Conservation (phyloP, 2,113 vertebrate species). For the Campylomormyrus numenius region DNA sequence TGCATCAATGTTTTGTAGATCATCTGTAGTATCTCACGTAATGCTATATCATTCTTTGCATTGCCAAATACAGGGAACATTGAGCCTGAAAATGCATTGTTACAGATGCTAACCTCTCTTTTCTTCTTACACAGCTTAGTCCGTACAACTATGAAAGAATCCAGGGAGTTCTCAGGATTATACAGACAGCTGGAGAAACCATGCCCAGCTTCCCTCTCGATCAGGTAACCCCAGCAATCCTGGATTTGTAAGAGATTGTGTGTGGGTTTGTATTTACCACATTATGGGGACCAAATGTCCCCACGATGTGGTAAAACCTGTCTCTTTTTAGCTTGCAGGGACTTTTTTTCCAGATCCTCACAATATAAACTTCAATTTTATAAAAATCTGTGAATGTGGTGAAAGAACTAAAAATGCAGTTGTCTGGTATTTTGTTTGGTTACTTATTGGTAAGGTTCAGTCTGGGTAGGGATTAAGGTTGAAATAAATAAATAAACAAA, state of each 20-base stretch:
- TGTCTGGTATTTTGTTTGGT: neutral
- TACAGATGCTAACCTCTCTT: neutral
- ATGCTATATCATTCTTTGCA: neutral
- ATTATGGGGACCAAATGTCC: neutral
- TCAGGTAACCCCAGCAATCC: conserved; percentile 58
- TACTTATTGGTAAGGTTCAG: neutral
- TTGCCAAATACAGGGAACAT: neutral
- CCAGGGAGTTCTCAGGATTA: conserved; percentile 76
- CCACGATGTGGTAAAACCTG: neutral
- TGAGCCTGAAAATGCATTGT: neutral
- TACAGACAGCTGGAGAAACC: conserved; percentile 74
- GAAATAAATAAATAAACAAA: neutral
- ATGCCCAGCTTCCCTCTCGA: conserved; percentile 65
- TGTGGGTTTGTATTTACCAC: neutral
- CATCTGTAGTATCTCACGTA: neutral
- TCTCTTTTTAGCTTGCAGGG: neutral
- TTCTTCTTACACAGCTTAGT: conserved; percentile 69
- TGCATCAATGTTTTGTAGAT: neutral
- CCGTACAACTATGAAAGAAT: conserved; percentile 93
- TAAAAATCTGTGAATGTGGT: neutral
- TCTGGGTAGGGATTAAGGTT: neutral
- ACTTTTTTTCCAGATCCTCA: no score
- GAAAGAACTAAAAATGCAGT: neutral
- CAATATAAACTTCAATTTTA: neutral
- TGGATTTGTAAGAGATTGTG: neutral